Conservation (phyloP, 1,140 invertebrate species). For the Littorina saxatilis region DNA sequence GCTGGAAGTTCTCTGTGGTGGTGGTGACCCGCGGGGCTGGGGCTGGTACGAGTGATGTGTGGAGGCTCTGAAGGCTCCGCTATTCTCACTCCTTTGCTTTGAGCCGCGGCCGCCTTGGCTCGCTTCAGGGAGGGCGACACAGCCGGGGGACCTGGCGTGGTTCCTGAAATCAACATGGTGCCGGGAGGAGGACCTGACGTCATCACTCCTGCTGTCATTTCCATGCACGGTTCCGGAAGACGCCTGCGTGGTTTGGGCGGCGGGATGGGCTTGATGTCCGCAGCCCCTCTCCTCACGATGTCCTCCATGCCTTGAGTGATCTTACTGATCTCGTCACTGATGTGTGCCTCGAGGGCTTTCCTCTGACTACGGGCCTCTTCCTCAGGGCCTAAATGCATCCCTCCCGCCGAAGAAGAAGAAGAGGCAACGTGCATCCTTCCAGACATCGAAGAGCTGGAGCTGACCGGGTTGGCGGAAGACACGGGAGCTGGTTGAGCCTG, state of each 20-base stretch:
- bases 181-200: not conserved
- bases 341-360: slow-evolving; percentile 41
- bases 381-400: not conserved
- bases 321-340: slow-evolving; percentile 49
- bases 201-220: slow-evolving; percentile 49
- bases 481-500: slow-evolving; percentile 31
- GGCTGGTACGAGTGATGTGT: not conserved
- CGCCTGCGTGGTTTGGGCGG: slow-evolving; percentile 61
- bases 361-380: slow-evolving; percentile 29
- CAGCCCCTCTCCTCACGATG: slow-evolving; percentile 45
- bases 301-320: slow-evolving; percentile 52
- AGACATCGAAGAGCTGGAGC: slow-evolving; percentile 4
- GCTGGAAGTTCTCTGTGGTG: not conserved
- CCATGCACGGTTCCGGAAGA: slow-evolving; percentile 65
- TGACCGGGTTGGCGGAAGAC: slow-evolving; percentile 15
- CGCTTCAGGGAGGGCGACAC: slow-evolving; percentile 20
- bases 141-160: not conserved
- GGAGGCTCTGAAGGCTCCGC: not conserved
- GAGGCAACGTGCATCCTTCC: not conserved
- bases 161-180: not conserved
- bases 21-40: not conserved
- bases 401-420: not conserved
- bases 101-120: not conserved
- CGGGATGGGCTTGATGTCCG: slow-evolving; percentile 52
- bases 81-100: slow-evolving; percentile 5